phyloP scores from a whole-genome alignment of 2,113 vertebrate species.

The Kryptolebias marmoratus region DNA sequence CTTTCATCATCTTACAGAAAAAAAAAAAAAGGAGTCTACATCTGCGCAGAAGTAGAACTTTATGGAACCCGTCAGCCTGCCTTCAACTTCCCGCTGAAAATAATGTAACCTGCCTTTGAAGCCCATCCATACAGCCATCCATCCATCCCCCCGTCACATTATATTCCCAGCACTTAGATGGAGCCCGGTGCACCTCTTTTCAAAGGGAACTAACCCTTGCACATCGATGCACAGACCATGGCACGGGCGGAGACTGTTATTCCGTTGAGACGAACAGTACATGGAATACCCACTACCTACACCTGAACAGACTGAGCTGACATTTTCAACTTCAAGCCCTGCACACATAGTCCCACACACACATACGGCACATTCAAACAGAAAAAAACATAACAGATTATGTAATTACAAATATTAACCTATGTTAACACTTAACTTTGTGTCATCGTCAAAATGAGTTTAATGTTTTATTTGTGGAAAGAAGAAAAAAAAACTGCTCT shows the following conservation, averaged over 20 bases:
- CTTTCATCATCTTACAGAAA: slow-evolving; percentile 48
- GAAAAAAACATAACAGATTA: slow-evolving; percentile 35
- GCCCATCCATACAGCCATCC: slow-evolving; percentile 32
- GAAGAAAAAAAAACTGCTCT: slow-evolving; percentile 40
- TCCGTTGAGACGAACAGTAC: slow-evolving; percentile 23
- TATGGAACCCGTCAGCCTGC: slow-evolving; percentile 56
- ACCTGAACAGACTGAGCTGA: slow-evolving; percentile 42
- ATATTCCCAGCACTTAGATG: slow-evolving; percentile 52
- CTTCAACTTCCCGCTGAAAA: slow-evolving; percentile 59
- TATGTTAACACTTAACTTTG: slow-evolving; percentile 72
- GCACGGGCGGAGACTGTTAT: slow-evolving; percentile 70
- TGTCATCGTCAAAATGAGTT: slow-evolving; percentile 66
- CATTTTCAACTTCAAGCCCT: slow-evolving; percentile 51
- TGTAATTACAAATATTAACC: slow-evolving; percentile 74
- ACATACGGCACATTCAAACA: slow-evolving; percentile 33
- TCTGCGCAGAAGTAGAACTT: slow-evolving; percentile 36
- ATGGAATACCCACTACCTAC: slow-evolving; percentile 50
- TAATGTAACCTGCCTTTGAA: slow-evolving; percentile 45
- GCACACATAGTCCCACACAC: slow-evolving; percentile 20
- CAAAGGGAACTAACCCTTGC: slow-evolving; percentile 31
- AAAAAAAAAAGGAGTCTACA: slow-evolving; percentile 42
- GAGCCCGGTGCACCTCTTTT: slow-evolving; percentile 36
- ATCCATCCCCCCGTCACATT: slow-evolving; percentile 3
- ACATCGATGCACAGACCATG: slow-evolving; percentile 56
- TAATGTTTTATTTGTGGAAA: slow-evolving; percentile 74